phyloP scores from a whole-genome alignment of 35 echinoderm and acorn worm genomes.

The Patiria miniata region DNA sequence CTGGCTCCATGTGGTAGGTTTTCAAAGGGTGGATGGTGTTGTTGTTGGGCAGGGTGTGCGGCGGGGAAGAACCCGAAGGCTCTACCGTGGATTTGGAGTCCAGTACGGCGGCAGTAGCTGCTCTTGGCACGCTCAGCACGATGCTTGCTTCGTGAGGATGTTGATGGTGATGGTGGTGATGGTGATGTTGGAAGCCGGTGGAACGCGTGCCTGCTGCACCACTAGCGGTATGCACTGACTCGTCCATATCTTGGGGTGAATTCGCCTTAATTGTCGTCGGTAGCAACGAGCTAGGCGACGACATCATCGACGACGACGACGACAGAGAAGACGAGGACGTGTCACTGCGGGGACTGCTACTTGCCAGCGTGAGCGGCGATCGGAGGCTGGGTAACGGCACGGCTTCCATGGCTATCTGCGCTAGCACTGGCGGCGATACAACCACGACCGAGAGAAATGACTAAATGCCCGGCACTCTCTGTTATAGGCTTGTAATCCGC shows the following conservation, averaged over 20 bases:
- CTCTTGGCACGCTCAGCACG: background rate
- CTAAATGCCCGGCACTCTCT: too few species aligned
- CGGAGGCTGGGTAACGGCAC: slow-evolving; percentile 7
- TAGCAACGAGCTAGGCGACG: background rate
- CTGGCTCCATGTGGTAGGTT: slow-evolving; percentile 21
- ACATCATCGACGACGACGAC: background rate
- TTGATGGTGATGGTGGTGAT: too few species aligned
- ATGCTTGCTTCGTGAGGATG: too few species aligned
- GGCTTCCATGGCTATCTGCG: slow-evolving; percentile 3
- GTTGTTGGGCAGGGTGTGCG: slow-evolving; percentile 13
- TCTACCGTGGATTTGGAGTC: background rate
- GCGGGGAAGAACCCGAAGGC: background rate
- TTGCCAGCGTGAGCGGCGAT: slow-evolving; percentile 7
- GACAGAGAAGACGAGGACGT: background rate
- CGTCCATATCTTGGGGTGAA: background rate
- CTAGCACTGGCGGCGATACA: background rate
- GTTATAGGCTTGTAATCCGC: too few species aligned
- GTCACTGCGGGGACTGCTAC: slow-evolving; percentile 15
- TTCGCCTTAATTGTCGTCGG: background rate
- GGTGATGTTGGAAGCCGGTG: too few species aligned
- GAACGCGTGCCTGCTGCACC: too few species aligned
- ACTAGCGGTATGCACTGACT: background rate
- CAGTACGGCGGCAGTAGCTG: background rate
- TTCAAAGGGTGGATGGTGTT: slow-evolving; percentile 30
- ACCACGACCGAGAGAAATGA: background rate